Conservation (phyloP, 1,140 invertebrate species). For the Physella acuta region DNA sequence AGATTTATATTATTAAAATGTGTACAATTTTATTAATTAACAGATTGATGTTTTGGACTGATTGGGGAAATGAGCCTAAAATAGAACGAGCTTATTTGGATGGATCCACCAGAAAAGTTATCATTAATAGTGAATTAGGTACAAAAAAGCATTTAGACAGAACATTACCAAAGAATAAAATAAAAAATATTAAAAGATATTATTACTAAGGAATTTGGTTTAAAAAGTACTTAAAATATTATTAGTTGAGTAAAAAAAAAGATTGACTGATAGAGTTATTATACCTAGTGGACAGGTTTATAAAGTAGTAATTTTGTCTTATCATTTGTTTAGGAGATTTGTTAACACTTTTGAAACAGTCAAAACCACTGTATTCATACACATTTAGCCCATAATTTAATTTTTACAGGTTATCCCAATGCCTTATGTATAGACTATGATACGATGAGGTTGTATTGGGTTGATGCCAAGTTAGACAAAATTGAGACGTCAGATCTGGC, state of each 20-base stretch:
- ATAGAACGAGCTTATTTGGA: conserved; percentile 96
- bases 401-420: conserved; percentile 85
- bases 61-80: conserved; percentile 96
- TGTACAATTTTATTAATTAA: background rate
- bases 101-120: conserved; percentile 80
- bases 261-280: background rate
- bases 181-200: background rate
- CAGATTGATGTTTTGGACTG: conserved; percentile 87
- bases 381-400: conserved; percentile 66
- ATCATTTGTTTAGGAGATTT: background rate
- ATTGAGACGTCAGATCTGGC: conserved; percentile 91
- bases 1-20: too few species aligned
- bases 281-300: background rate
- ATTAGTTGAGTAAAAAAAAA: background rate
- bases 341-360: too few species aligned
- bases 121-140: conserved; percentile 73
- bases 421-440: conserved; percentile 95
- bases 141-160: too few species aligned
- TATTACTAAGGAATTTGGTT: background rate
- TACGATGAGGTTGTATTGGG: conserved; percentile 97
- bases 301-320: background rate
- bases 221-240: background rate
- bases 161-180: too few species aligned
- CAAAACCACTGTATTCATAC: too few species aligned
- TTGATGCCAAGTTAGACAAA: conserved; percentile 83